Percentiles rank a stretch among this genome's conserved stretches.
Conservation (phyloP, 2,888 invertebrate genomes). For the Dolichomitus sp. region DNA sequence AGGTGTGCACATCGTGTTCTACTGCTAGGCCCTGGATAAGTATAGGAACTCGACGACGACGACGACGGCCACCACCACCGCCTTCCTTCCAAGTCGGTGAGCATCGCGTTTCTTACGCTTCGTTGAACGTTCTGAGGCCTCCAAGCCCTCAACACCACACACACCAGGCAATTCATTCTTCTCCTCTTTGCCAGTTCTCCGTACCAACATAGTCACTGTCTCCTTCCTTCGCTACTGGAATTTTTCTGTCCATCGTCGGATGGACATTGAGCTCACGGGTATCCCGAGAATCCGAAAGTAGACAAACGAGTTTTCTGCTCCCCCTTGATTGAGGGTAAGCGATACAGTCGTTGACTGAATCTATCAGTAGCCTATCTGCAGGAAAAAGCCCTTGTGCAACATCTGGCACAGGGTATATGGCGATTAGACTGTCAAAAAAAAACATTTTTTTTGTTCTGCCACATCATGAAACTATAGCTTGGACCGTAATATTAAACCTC, state of each 20-base stretch:
- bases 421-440: too few relatives aligned
- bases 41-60: constrained; percentile 13
- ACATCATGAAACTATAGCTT: too few relatives aligned
- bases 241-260: constrained; percentile 12
- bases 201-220: constrained; percentile 5
- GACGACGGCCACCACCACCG: constrained; percentile 13
- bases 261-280: neutral
- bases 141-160: constrained; percentile 24
- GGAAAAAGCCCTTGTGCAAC: constrained; percentile 1
- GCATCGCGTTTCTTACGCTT: constrained; percentile 40
- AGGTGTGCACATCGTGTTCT: constrained; percentile 1
- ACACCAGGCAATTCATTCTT: constrained; percentile 19
- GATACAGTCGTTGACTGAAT: constrained; percentile 11
- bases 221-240: neutral
- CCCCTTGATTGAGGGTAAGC: neutral
- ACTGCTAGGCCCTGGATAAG: neutral
- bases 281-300: neutral
- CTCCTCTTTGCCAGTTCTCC: constrained; percentile 1
- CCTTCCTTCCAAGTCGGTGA: constrained; percentile 28
- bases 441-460: too few relatives aligned
- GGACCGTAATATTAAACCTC: too few relatives aligned
- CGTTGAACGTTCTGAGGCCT: constrained; percentile 33
- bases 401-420: neutral
- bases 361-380: neutral
- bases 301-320: neutral